These are phyloP conservation scores for Caenorhabditis sp. DNA, from an alignment of 2,888 invertebrate genomes.

Conservation along the genomic window DNA sequence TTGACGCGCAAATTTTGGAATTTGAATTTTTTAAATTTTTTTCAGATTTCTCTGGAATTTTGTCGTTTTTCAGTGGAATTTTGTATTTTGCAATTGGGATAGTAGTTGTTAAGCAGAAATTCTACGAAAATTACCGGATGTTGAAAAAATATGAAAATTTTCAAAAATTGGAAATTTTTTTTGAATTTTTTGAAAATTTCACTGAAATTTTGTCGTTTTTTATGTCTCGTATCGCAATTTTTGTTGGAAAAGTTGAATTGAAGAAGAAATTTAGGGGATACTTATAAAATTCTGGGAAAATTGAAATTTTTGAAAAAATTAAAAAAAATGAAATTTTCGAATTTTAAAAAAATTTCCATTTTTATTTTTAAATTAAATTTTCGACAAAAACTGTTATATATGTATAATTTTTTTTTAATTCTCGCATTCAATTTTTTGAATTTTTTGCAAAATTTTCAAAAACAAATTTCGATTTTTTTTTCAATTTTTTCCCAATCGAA, in stretches of 20 bases:
- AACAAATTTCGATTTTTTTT: neutral
- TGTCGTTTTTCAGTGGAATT: too few relatives aligned
- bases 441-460: constrained; percentile 6
- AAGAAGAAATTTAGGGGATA: neutral
- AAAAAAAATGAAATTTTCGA: neutral
- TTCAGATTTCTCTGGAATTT: too few relatives aligned
- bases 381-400: neutral
- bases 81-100: too few relatives aligned
- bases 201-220: neutral
- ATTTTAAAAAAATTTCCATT: neutral
- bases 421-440: neutral
- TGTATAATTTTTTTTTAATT: too few relatives aligned
- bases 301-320: neutral
- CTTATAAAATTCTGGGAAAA: neutral
- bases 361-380: neutral
- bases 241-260: neutral
- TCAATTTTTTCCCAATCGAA: too few relatives aligned
- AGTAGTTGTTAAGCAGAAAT: too few relatives aligned
- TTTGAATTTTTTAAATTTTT: too few relatives aligned
- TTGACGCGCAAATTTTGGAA: too few relatives aligned
- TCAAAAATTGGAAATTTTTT: constrained; percentile 2
- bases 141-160: too few relatives aligned
- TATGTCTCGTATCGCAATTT: too few relatives aligned
- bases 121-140: too few relatives aligned
- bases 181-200: constrained; percentile 10